Conservation (phyloP, 2,888 invertebrate genomes). For the Eumerus sabulonum region DNA sequence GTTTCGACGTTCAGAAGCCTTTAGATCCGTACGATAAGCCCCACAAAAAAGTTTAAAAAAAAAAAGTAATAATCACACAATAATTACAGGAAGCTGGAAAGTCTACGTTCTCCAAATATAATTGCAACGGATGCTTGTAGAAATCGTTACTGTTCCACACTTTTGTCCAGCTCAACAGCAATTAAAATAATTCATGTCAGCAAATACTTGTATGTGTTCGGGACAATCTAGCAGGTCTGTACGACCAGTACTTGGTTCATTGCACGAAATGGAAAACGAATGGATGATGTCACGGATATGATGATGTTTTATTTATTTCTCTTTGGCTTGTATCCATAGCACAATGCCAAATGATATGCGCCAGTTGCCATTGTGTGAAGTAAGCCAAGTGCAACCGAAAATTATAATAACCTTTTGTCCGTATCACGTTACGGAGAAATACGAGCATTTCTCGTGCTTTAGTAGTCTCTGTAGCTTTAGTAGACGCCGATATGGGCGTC, state of each 20-base stretch:
- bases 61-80: not conserved
- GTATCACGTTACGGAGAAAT: conserved; percentile 10
- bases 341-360: conserved; percentile 17
- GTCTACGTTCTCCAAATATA: not conserved
- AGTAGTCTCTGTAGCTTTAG: not conserved
- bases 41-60: conserved; percentile 1
- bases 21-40: conserved; percentile 12
- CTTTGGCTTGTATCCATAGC: conserved; percentile 15
- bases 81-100: conserved; percentile 32
- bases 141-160: conserved; percentile 9
- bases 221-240: too few relatives aligned
- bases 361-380: conserved; percentile 36
- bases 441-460: not conserved
- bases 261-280: conserved; percentile 30
- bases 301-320: conserved; percentile 10
- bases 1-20: not conserved
- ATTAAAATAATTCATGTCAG: conserved; percentile 39
- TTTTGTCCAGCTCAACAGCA: conserved; percentile 17
- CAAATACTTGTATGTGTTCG: not conserved
- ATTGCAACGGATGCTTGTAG: conserved; percentile 14
- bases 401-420: conserved; percentile 31
- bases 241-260: not conserved
- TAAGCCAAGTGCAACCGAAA: conserved; percentile 54
- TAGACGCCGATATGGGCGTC: too few relatives aligned
- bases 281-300: conserved; percentile 39